phyloP scores from a whole-genome alignment of 2,888 invertebrate species.

The Chydorus sphaericus region DNA sequence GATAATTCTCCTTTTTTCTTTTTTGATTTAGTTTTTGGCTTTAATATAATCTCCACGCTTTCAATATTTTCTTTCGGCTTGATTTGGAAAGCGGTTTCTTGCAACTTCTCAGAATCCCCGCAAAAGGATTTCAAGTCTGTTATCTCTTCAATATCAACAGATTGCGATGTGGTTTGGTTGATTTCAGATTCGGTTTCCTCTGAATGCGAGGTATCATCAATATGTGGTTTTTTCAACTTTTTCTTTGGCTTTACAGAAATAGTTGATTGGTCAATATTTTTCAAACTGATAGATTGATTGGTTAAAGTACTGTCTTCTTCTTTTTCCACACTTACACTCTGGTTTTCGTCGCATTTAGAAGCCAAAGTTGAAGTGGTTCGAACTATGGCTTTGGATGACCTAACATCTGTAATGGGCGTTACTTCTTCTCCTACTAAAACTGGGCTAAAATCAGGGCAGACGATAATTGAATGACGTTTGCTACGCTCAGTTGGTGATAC shows the following conservation, averaged over 20 bases:
- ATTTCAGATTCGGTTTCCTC: too few species aligned
- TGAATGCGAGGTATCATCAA: not conserved
- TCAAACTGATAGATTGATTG: too few species aligned
- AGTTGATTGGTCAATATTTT: not conserved
- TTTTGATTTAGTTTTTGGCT: too few species aligned
- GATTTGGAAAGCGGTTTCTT: too few species aligned
- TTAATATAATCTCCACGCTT: too few species aligned
- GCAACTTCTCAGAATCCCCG: too few species aligned
- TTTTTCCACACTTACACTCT: not conserved
- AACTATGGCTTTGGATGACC: not conserved
- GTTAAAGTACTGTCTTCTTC: too few species aligned
- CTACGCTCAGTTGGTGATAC: not conserved
- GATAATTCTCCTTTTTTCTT: too few species aligned
- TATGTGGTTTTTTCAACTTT: not conserved
- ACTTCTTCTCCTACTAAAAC: constrained; percentile 8
- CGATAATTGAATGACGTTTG: constrained; percentile 3
- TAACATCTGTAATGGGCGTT: not conserved
- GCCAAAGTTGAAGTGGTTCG: not conserved
- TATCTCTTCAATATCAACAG: too few species aligned
- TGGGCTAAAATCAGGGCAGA: constrained; percentile 4
- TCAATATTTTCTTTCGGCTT: too few species aligned
- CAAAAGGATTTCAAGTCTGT: too few species aligned
- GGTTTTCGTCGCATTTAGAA: not conserved
- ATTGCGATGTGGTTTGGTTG: too few species aligned
- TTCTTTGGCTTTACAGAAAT: not conserved